A percentile compares a stretch with the other conserved stretches of the same genome.
Evolutionary conservation across 2,888 invertebrate species (phyloP).

Genomic region (Campoplex capitator): DNA sequence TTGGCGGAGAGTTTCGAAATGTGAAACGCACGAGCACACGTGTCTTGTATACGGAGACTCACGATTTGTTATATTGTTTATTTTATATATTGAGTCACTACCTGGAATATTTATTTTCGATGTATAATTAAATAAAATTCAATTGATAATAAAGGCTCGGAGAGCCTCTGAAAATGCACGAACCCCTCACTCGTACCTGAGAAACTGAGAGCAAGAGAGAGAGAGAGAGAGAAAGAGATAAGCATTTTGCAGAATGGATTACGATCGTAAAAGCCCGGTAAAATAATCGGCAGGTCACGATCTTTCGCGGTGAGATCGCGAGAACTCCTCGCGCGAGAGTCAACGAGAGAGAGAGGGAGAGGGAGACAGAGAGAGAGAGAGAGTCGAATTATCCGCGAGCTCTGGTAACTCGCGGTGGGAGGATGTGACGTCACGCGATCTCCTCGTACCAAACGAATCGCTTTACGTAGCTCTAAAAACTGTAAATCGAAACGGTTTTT

Average conservation of each 20-base stretch:
- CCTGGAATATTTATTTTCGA: slow-evolving; percentile 53
- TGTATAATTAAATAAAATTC: slow-evolving; percentile 66
- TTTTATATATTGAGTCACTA: slow-evolving; percentile 44
- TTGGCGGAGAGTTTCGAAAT: slow-evolving; percentile 42
- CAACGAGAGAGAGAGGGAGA: slow-evolving; percentile 11
- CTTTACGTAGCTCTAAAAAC: neutral
- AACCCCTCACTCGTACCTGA: neutral
- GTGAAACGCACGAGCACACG: slow-evolving; percentile 37
- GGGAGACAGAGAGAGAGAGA: slow-evolving; percentile 4
- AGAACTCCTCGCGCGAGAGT: slow-evolving; percentile 55
- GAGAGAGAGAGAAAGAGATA: neutral
- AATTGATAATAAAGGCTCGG: slow-evolving; percentile 56
- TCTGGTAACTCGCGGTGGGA: slow-evolving; percentile 4
- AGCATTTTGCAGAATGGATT: slow-evolving; percentile 55
- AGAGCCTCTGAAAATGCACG: slow-evolving; percentile 17
- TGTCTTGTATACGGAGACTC: slow-evolving; percentile 14
- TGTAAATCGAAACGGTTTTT: neutral
- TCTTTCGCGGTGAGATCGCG: slow-evolving; percentile 61
- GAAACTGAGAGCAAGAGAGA: neutral
- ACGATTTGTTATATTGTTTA: slow-evolving; percentile 36
- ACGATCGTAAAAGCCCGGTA: slow-evolving; percentile 63
- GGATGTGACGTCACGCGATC: slow-evolving; percentile 59
- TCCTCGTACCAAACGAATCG: neutral
- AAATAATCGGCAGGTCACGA: slow-evolving; percentile 68
- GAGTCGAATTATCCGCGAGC: slow-evolving; percentile 56